phyloP scores from a whole-genome alignment of 37 sponge, comb jelly and placozoan genomes.

The Diacarnus erythraeanus region DNA sequence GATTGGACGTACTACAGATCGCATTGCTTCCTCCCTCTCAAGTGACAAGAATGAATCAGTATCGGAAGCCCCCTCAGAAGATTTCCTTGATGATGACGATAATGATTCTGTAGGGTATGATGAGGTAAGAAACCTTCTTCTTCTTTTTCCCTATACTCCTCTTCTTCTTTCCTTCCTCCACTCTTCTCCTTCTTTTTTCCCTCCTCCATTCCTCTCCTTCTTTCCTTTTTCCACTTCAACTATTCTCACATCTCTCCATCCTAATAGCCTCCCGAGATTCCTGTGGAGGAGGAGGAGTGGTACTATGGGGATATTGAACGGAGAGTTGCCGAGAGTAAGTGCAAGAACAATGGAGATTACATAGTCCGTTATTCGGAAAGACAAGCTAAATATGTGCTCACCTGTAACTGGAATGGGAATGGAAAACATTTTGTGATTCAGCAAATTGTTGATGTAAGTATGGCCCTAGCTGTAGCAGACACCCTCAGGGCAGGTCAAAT shows the following conservation, averaged over 20 bases:
- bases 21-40: background rate
- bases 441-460: conserved; percentile 60
- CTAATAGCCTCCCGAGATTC: conserved; percentile 45
- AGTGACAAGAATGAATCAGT: background rate
- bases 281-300: conserved; percentile 86
- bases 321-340: conserved; percentile 78
- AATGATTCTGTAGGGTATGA: background rate
- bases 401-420: conserved; percentile 53
- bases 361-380: conserved; percentile 72
- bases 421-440: conserved; percentile 89
- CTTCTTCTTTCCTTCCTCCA: background rate
- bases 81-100: background rate
- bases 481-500: too few species aligned
- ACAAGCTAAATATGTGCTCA: conserved; percentile 73
- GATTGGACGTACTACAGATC: background rate
- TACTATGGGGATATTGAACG: conserved; percentile 82
- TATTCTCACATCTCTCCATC: conserved; percentile 5
- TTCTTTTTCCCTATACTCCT: background rate
- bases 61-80: background rate
- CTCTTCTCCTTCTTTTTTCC: background rate
- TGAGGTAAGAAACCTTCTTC: background rate
- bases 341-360: conserved; percentile 83
- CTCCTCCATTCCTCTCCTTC: background rate
- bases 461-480: background rate
- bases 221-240: background rate